Evolutionary conservation across 2,113 vertebrate species (phyloP), one percentile per base, ranked within the genome.

Genomic region (Scopus umbretta): DNA sequence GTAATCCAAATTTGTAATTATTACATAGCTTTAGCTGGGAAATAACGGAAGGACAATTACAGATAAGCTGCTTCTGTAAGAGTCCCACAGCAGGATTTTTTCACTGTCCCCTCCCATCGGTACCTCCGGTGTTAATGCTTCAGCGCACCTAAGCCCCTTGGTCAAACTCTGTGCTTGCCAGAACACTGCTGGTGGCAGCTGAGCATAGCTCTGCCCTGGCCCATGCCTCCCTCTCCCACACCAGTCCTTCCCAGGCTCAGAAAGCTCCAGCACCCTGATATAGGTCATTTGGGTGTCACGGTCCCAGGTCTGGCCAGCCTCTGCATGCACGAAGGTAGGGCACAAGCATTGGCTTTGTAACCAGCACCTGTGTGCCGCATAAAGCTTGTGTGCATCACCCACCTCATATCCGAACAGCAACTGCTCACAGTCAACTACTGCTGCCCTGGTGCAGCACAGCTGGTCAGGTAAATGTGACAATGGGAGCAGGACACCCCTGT

Each of bases 121-220:
- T 6, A 67, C 27, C 47, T 79, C 56, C 40, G 17, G 36, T 29
- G 80, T 32, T 38, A 32, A 42, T 7, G 36, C 59, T 67, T 45
- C 20, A 21, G 65, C 3, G 2, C 36, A 3, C 1, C 0, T 0
- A 38, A 36, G 22, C 26, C 49, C 50, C 52, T 52, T 7, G 61
- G 61, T 9, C 34, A 66, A 21, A 29, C 5, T 11, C 30, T 13
- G 27, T 19, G 26, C 63, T 32, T 16, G 32, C 18, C 19, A 32
- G 42, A 20, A 55, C 62, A 7, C 22, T 8, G 21, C 70, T 20
- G 50, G 23, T 17, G 23, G 47, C 47, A 58, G n/a, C 72, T 10
- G 23, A 36, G 50, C 73, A 17, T 38, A 36, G 63, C 43, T 34
- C n/a, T 63, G 49, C 63, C 68, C 45, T 34, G 25, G 13, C 43